phyloP scores from a whole-genome alignment of 1,140 invertebrate species.

The Drosophila takahashii region DNA sequence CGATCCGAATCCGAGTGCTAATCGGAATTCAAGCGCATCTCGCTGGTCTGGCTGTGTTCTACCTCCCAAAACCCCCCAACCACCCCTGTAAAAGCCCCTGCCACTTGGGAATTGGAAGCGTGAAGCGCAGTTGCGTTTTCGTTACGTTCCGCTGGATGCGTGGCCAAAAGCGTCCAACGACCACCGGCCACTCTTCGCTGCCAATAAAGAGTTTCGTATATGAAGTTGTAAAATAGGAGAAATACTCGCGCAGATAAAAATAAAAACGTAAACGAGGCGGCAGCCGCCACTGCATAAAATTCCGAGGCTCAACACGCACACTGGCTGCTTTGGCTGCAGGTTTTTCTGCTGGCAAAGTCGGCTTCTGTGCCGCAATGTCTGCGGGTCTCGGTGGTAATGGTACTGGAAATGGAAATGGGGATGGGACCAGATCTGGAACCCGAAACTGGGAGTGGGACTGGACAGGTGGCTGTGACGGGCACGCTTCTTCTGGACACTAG shows the following conservation, averaged over 20 bases:
- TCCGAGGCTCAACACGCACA: conserved; percentile 74
- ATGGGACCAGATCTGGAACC: conserved; percentile 13
- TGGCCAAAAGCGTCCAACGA: conserved; percentile 39
- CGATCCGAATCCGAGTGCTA: conserved; percentile 21
- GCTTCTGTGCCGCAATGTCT: conserved; percentile 76
- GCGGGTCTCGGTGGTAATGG: conserved; percentile 27
- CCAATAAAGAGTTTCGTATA: conserved; percentile 71
- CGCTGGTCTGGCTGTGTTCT: conserved; percentile 24
- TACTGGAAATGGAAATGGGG: conserved; percentile 15
- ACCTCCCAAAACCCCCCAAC: background rate
- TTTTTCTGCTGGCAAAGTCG: conserved; percentile 36
- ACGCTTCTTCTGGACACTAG: conserved; percentile 63
- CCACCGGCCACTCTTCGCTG: conserved; percentile 61
- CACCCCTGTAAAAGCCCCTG: background rate
- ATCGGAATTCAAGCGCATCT: conserved; percentile 49
- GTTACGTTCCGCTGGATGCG: conserved; percentile 77
- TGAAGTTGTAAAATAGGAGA: conserved; percentile 74
- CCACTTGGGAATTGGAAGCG: conserved; percentile 57
- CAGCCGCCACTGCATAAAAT: conserved; percentile 74
- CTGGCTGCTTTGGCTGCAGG: conserved; percentile 19
- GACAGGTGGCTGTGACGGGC: conserved; percentile 46
- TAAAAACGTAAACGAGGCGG: conserved; percentile 68
- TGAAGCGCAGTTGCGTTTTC: conserved; percentile 82
- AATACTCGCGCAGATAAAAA: conserved; percentile 50
- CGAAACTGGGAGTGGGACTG: conserved; percentile 40